phyloP scores from a whole-genome alignment of 2,888 invertebrate genomes.

The Gisinianus flammeolus region DNA sequence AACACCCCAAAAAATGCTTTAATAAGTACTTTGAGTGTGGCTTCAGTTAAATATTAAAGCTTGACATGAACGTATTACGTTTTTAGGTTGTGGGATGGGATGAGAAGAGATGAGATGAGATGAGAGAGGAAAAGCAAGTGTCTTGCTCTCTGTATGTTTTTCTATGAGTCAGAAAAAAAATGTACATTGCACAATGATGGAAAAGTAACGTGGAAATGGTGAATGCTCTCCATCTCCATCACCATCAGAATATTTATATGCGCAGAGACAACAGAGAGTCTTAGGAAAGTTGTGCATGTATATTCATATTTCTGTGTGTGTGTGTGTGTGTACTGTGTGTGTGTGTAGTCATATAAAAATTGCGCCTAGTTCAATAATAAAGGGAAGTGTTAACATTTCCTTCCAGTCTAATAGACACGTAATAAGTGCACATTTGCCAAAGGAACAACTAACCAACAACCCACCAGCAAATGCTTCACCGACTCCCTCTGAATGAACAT shows the following conservation, averaged over 20 bases:
- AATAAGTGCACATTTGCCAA: slow-evolving; percentile 6
- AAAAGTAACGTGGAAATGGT: background rate
- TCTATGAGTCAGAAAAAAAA: background rate
- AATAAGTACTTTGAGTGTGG: slow-evolving; percentile 11
- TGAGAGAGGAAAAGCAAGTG: background rate
- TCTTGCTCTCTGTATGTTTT: background rate
- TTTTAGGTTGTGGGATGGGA: background rate
- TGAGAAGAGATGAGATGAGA: background rate
- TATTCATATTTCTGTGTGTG: background rate
- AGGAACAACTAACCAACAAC: background rate
- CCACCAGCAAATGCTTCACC: background rate
- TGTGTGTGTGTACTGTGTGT: background rate
- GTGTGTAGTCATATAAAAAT: background rate
- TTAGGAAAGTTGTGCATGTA: background rate
- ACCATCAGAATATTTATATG: too few species aligned
- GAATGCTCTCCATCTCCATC: too few species aligned
- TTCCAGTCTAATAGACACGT: background rate
- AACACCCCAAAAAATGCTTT: slow-evolving; percentile 6
- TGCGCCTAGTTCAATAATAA: background rate
- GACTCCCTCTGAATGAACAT: background rate
- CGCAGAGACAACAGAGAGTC: too few species aligned
- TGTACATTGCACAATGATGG: background rate
- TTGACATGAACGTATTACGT: slow-evolving; percentile 14
- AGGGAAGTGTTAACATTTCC: too few species aligned
- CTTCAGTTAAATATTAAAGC: slow-evolving; percentile 10